A percentile compares a stretch with the other conserved stretches of the same genome.
Conservation (phyloP, 2,888 invertebrate genomes). For the Oeneis ivallda region DNA sequence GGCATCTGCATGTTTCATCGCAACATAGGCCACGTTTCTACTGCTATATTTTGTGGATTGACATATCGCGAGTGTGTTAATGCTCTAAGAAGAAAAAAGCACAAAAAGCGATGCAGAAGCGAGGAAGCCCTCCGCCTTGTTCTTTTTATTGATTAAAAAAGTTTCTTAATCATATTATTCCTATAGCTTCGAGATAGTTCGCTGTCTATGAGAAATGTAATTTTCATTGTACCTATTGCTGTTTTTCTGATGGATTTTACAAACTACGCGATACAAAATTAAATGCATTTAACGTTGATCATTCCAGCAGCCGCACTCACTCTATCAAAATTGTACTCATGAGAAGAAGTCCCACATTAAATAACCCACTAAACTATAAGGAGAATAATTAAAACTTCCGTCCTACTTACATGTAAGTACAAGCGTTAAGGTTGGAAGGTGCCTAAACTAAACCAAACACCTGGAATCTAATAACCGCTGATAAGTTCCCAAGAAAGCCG, state of each 20-base stretch:
- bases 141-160: conserved; percentile 75
- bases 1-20: too few species aligned
- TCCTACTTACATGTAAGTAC: not conserved
- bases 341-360: not conserved
- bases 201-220: conserved; percentile 35
- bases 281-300: too few species aligned
- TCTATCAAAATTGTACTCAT: not conserved
- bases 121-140: conserved; percentile 45
- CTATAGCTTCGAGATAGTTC: conserved; percentile 48
- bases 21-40: too few species aligned
- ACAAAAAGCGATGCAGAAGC: conserved; percentile 32
- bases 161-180: conserved; percentile 73
- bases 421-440: conserved; percentile 35
- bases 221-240: not conserved
- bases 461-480: conserved; percentile 67
- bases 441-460: conserved; percentile 63
- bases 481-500: conserved; percentile 66
- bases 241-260: not conserved
- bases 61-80: conserved; percentile 1
- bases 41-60: not conserved
- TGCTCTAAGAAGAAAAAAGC: conserved; percentile 8
- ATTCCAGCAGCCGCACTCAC: too few species aligned
- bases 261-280: too few species aligned
- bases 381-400: conserved; percentile 21
- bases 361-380: conserved; percentile 14